Conservation (phyloP, 2,797 vertebrate species). For the Masticophis lateralis region DNA sequence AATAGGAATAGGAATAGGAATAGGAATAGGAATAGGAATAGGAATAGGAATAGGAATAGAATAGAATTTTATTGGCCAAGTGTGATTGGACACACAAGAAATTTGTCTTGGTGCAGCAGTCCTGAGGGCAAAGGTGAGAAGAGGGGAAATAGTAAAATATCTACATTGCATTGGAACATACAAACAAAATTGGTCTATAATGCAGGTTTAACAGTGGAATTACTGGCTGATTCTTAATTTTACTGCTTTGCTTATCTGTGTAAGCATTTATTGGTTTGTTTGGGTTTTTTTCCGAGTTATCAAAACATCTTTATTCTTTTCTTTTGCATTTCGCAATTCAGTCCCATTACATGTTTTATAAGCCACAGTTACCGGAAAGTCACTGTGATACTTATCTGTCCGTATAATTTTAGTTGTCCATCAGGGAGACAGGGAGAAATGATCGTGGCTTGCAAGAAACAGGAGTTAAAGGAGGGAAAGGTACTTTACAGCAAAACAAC, state of each 20-base stretch:
- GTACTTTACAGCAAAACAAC: not conserved
- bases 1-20: too few species aligned
- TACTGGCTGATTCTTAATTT: not conserved
- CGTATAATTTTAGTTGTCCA: not conserved
- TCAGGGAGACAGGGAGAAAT: not conserved
- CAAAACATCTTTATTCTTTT: not conserved
- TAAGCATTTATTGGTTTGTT: not conserved
- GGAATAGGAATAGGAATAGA: too few species aligned
- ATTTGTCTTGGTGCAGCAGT: not conserved
- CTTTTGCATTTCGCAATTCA: not conserved
- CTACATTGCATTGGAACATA: not conserved
- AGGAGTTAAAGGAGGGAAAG: too few species aligned
- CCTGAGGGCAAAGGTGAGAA: not conserved
- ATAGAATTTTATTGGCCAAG: too few species aligned
- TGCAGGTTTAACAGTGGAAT: not conserved
- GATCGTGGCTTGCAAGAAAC: not conserved
- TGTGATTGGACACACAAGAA: too few species aligned
- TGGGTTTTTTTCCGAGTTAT: not conserved
- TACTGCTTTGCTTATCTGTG: not conserved
- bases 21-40: too few species aligned
- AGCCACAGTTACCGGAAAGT: not conserved
- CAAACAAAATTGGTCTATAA: not conserved
- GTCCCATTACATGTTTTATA: not conserved
- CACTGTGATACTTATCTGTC: not conserved
- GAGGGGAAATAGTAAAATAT: not conserved